Conservation (phyloP, 2,888 invertebrate species). For the Bugulina stolonifera region DNA sequence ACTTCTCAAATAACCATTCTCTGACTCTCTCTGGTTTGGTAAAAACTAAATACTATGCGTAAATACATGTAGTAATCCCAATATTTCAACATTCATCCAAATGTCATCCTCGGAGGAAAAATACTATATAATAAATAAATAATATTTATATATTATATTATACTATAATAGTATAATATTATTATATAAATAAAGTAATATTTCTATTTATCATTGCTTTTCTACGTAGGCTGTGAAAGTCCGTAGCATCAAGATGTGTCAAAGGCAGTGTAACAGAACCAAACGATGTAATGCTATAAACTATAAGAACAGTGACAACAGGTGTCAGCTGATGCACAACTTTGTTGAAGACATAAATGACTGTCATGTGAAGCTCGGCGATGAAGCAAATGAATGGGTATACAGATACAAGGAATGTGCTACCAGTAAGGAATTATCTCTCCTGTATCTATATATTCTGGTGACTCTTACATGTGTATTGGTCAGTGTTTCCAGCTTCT, state of each 20-base stretch:
- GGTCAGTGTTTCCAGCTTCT: too few species aligned
- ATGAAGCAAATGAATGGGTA: not conserved
- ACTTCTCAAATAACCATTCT: too few species aligned
- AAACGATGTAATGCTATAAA: not conserved
- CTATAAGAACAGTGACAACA: not conserved
- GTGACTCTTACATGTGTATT: too few species aligned
- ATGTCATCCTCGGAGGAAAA: too few species aligned
- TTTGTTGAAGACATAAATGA: conserved; percentile 1
- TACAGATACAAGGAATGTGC: conserved; percentile 18
- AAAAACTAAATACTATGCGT: too few species aligned
- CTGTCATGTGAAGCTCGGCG: not conserved
- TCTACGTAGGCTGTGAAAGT: not conserved
- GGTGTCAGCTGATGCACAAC: conserved; percentile 5
- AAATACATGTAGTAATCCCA: too few species aligned
- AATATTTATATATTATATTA: too few species aligned
- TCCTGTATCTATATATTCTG: too few species aligned
- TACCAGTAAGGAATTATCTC: not conserved
- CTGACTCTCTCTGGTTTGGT: too few species aligned
- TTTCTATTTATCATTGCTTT: not conserved
- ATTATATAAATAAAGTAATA: not conserved
- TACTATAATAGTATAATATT: too few species aligned
- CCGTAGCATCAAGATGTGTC: not conserved
- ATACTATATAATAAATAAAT: too few species aligned
- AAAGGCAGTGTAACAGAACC: not conserved
- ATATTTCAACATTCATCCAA: too few species aligned